phyloP scores from a whole-genome alignment of 2,888 invertebrate species.

The Latrodectus hesperus region DNA sequence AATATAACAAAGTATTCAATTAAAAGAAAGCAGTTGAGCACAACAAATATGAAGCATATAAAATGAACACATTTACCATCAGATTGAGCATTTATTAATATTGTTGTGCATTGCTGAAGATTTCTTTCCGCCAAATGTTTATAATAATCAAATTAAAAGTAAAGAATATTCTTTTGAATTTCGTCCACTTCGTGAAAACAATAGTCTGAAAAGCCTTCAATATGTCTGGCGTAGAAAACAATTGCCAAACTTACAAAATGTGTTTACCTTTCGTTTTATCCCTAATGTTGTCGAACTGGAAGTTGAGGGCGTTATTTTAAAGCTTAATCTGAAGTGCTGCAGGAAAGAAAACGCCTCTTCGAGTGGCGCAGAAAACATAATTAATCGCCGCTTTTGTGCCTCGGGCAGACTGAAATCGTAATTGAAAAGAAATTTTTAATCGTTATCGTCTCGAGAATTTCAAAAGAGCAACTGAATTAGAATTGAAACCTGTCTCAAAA shows the following conservation, averaged over 20 bases:
- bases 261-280: slow-evolving; percentile 26
- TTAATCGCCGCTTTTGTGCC: slow-evolving; percentile 55
- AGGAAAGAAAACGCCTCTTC: slow-evolving; percentile 39
- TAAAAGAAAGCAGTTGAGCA: too few species aligned
- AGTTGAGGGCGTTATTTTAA: slow-evolving; percentile 12
- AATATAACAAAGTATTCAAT: too few species aligned
- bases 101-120: too few species aligned
- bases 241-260: slow-evolving; percentile 15
- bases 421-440: slow-evolving; percentile 59
- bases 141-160: too few species aligned
- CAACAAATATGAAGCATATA: too few species aligned
- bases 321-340: slow-evolving; percentile 25
- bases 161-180: too few species aligned
- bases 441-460: slow-evolving; percentile 41
- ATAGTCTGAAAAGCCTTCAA: too few species aligned
- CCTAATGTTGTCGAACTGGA: slow-evolving; percentile 8
- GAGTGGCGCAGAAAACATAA: slow-evolving; percentile 42
- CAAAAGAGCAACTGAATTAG: slow-evolving; percentile 45
- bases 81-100: too few species aligned
- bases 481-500: slow-evolving; percentile 46
- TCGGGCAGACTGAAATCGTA: slow-evolving; percentile 28
- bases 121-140: too few species aligned
- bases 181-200: too few species aligned
- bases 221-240: too few species aligned
- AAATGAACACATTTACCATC: too few species aligned